phyloP scores from a whole-genome alignment of 2,888 invertebrate genomes.

The Monopis laevigella region DNA sequence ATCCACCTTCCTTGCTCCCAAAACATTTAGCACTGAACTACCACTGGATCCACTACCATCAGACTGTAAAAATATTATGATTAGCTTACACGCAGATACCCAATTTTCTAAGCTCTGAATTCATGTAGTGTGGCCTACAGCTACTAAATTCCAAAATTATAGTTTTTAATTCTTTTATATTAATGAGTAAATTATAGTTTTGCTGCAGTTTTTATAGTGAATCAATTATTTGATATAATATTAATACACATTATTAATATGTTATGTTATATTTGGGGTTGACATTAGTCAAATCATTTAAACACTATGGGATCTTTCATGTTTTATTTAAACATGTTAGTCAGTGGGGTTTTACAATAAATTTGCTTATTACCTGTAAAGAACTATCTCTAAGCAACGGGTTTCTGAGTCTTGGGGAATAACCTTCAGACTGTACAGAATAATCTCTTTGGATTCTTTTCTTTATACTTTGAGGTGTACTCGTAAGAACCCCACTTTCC shows the following conservation, averaged over 20 bases:
- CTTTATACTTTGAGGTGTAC: constrained; percentile 34
- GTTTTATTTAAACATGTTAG: no score
- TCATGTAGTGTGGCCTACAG: no score
- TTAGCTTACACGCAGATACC: no score
- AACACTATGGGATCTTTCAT: no score
- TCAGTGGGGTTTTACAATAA: no score
- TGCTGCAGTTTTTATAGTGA: no score
- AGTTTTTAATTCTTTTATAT: background rate
- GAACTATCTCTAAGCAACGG: constrained; percentile 58
- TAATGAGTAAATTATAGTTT: background rate
- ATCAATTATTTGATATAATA: no score
- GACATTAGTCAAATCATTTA: no score
- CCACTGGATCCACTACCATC: constrained; percentile 62
- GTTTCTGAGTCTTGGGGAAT: constrained; percentile 49
- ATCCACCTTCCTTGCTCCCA: constrained; percentile 86
- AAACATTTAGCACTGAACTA: constrained; percentile 84
- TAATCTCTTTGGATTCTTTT: constrained; percentile 48
- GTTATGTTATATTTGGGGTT: no score
- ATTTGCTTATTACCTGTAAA: constrained; percentile 50
- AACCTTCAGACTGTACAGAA: constrained; percentile 58
- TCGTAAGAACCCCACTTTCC: constrained; percentile 41
- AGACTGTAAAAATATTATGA: constrained; percentile 42
- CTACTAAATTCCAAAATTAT: constrained; percentile 4
- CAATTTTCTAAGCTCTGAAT: no score
- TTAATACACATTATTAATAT: no score